These are phyloP conservation scores for Drosophila buzzatii DNA, from an alignment of 2,888 invertebrate species.

Conservation along the genomic window DNA sequence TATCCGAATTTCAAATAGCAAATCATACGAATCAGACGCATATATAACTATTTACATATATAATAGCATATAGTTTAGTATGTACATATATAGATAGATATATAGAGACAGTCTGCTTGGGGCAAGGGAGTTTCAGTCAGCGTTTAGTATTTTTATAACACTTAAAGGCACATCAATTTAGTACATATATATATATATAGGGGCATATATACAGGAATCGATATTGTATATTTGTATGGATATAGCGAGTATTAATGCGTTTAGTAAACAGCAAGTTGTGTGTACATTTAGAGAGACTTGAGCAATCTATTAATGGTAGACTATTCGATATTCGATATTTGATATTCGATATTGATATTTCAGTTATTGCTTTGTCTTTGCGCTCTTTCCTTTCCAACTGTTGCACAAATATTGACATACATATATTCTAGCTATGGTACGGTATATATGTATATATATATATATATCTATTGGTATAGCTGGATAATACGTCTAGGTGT, in stretches of 20 bases:
- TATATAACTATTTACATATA: constrained; percentile 37
- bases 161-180: constrained; percentile 59
- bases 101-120: constrained; percentile 33
- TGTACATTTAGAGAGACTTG: constrained; percentile 64
- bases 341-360: constrained; percentile 38
- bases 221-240: constrained; percentile 34
- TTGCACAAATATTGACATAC: constrained; percentile 65
- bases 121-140: constrained; percentile 47
- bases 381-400: constrained; percentile 23
- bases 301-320: constrained; percentile 34
- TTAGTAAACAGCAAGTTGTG: constrained; percentile 50
- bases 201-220: constrained; percentile 24
- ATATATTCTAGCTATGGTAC: constrained; percentile 30
- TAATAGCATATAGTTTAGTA: constrained; percentile 5
- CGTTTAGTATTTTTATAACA: constrained; percentile 20
- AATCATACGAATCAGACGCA: constrained; percentile 33
- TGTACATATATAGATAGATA: constrained; percentile 41
- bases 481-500: constrained; percentile 17
- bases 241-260: constrained; percentile 42
- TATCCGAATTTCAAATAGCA: constrained; percentile 50
- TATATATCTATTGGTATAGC: constrained; percentile 47
- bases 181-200: constrained; percentile 12
- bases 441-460: constrained; percentile 13
- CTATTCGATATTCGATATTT: constrained; percentile 23
- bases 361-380: constrained; percentile 21